Conservation (phyloP, 2,888 invertebrate genomes). For the Cataglyphis albicans region DNA sequence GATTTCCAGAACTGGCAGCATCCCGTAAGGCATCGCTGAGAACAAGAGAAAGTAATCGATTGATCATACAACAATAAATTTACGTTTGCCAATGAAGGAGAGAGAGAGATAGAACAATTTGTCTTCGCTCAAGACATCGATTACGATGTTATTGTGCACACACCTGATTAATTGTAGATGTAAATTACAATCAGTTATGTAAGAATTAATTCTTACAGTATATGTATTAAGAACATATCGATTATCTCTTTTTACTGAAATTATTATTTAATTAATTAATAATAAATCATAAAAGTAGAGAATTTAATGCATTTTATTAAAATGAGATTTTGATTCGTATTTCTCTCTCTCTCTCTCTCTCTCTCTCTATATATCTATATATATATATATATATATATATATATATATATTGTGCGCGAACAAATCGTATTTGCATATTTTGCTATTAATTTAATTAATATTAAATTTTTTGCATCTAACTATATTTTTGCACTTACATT, state of each 20-base stretch:
- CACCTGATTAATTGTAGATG: background rate
- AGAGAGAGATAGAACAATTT: background rate
- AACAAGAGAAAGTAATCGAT: slow-evolving; percentile 31
- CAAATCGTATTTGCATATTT: background rate
- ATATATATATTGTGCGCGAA: background rate
- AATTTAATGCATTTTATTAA: background rate
- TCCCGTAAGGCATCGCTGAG: slow-evolving; percentile 87
- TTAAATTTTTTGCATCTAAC: background rate
- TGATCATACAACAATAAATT: background rate
- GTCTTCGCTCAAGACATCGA: background rate
- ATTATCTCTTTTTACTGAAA: background rate
- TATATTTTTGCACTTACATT: slow-evolving; percentile 83
- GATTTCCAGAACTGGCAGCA: slow-evolving; percentile 88
- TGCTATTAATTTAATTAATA: background rate
- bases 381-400: background rate
- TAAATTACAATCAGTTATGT: background rate
- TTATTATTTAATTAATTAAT: background rate
- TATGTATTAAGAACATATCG: background rate
- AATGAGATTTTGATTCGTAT: background rate
- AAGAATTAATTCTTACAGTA: background rate
- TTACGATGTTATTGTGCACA: background rate
- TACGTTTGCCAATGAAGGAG: background rate
- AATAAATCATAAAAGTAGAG: background rate
- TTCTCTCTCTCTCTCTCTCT: too few relatives aligned
- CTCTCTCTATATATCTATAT: slow-evolving; percentile 6